These are phyloP conservation scores for Paramisgurnus dabryanus DNA, from an alignment of 2,113 vertebrate genomes.

Conservation along the genomic window DNA sequence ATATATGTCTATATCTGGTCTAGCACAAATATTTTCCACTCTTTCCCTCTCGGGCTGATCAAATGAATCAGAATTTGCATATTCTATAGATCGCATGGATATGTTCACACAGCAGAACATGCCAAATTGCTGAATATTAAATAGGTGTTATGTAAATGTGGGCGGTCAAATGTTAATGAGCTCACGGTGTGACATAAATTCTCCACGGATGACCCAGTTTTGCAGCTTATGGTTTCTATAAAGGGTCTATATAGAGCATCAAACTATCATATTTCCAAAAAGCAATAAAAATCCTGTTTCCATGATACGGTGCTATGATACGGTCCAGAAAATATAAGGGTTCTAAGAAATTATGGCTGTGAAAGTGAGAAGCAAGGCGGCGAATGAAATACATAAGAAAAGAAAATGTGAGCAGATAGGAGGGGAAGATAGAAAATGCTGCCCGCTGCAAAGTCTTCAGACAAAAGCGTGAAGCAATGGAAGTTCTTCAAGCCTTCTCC, in stretches of 20 bases:
- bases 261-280: neutral
- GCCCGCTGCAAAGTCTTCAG: constrained; percentile 79
- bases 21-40: neutral
- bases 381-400: constrained; percentile 74
- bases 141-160: neutral
- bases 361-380: constrained; percentile 61
- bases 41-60: neutral
- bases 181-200: neutral
- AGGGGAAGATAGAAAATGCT: constrained; percentile 76
- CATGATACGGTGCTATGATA: constrained; percentile 6
- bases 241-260: neutral
- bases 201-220: too few relatives aligned
- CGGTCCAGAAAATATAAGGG: neutral
- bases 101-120: neutral
- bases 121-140: constrained; percentile 18
- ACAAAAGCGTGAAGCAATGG: constrained; percentile 66
- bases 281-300: neutral
- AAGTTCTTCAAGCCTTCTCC: constrained; percentile 76
- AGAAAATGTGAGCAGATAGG: constrained; percentile 67
- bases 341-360: neutral
- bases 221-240: too few relatives aligned
- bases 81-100: neutral
- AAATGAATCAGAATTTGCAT: neutral
- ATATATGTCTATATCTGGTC: neutral
- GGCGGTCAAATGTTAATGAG: constrained; percentile 8